Percentiles rank a stretch among this genome's conserved stretches.
Evolutionary conservation across 2,113 vertebrate species (phyloP).

Genomic region (Lipophrys pholis): DNA sequence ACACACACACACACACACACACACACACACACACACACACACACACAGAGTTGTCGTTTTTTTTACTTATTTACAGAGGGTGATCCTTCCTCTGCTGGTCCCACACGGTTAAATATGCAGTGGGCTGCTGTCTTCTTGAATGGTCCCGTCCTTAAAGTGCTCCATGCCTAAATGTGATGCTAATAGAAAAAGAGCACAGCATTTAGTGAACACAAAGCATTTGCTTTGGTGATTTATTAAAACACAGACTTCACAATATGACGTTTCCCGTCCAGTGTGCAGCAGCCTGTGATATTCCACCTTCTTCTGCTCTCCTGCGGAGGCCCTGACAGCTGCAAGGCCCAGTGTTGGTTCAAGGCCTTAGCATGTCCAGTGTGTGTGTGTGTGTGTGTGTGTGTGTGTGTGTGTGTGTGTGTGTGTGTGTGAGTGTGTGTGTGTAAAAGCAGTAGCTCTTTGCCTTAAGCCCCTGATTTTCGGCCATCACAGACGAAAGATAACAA

Average conservation of each 20-base stretch:
- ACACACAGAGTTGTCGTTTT: constrained; percentile 19
- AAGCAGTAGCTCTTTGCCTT: too few species aligned
- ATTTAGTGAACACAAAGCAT: constrained; percentile 77
- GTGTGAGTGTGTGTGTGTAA: not conserved
- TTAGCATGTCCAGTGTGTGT: not conserved
- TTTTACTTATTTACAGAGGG: constrained; percentile 73
- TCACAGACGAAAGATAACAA: too few species aligned
- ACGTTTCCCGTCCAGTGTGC: constrained; percentile 28
- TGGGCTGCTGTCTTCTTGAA: constrained; percentile 55
- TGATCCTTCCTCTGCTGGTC: constrained; percentile 33
- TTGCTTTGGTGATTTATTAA: constrained; percentile 73
- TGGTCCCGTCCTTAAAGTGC: constrained; percentile 53
- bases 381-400: not conserved
- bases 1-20: too few species aligned
- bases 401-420: too few species aligned
- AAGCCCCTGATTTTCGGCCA: too few species aligned
- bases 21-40: too few species aligned
- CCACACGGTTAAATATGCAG: constrained; percentile 79
- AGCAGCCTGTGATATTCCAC: constrained; percentile 27
- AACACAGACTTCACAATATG: constrained; percentile 44
- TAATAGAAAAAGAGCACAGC: constrained; percentile 68
- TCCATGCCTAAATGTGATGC: constrained; percentile 59
- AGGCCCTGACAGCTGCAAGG: not conserved
- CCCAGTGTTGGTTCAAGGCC: not conserved
- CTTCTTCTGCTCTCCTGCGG: constrained; percentile 16